These are phyloP conservation scores for Sisyra nigra DNA, from an alignment of 2,888 invertebrate species.

Conservation along the genomic window DNA sequence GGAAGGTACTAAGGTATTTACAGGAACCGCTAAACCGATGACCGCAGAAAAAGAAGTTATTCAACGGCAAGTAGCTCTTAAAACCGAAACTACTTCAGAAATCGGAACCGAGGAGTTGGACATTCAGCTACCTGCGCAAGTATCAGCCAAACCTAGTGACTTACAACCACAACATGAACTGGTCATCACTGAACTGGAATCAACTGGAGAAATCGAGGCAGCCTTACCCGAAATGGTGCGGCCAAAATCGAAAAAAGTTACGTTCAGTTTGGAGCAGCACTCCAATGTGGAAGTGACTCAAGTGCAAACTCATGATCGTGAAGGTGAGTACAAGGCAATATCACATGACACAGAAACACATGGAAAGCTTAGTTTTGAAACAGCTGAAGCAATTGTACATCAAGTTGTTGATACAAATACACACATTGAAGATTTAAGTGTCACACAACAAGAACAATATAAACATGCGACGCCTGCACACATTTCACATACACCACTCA, in stretches of 20 bases:
- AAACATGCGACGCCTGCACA: slow-evolving; percentile 27
- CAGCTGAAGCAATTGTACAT: slow-evolving; percentile 11
- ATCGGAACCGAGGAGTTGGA: slow-evolving; percentile 9
- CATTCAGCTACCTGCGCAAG: slow-evolving; percentile 12
- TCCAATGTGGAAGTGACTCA: slow-evolving; percentile 28
- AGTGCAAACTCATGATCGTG: slow-evolving; percentile 28
- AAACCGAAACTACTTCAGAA: slow-evolving; percentile 23
- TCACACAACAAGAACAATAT: slow-evolving; percentile 16
- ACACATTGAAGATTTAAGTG: slow-evolving; percentile 15
- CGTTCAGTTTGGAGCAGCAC: slow-evolving; percentile 23
- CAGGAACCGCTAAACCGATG: slow-evolving; percentile 27
- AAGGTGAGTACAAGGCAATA: slow-evolving; percentile 29
- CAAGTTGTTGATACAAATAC: slow-evolving; percentile 15
- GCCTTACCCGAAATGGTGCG: slow-evolving; percentile 25
- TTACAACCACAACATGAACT: slow-evolving; percentile 27
- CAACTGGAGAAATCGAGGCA: slow-evolving; percentile 31
- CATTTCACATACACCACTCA: slow-evolving; percentile 19
- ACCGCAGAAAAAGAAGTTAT: slow-evolving; percentile 28
- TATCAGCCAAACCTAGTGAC: slow-evolving; percentile 19
- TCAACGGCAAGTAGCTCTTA: slow-evolving; percentile 27
- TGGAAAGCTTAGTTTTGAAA: slow-evolving; percentile 7
- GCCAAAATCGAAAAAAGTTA: slow-evolving; percentile 28
- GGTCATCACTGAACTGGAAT: slow-evolving; percentile 30
- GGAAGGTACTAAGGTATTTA: slow-evolving; percentile 25
- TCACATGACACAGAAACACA: slow-evolving; percentile 12